Evolutionary conservation across 2,888 invertebrate genomes (phyloP).

Genomic region (Megastigmus dorsalis): DNA sequence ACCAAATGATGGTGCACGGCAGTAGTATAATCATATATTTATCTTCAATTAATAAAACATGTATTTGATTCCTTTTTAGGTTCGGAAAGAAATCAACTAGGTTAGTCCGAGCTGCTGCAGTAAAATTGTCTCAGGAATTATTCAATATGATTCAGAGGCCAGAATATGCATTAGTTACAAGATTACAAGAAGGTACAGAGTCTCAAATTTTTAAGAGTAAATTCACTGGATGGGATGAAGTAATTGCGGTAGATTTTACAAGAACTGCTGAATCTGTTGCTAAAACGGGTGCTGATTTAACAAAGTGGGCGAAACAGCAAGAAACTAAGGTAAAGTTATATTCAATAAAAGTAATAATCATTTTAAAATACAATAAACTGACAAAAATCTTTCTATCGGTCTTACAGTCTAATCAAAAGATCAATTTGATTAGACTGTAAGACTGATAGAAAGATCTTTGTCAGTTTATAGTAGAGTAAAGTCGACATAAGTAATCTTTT

Average conservation of each 20-base stretch:
- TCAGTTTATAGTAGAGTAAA: too few relatives aligned
- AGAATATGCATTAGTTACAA: slow-evolving; percentile 89
- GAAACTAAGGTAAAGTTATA: slow-evolving; percentile 82
- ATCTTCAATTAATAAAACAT: background rate
- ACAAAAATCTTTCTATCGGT: too few relatives aligned
- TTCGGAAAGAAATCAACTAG: slow-evolving; percentile 98
- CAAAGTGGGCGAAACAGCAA: slow-evolving; percentile 91
- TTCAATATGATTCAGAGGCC: slow-evolving; percentile 95
- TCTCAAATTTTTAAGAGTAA: slow-evolving; percentile 97
- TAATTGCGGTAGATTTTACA: slow-evolving; percentile 98
- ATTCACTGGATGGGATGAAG: slow-evolving; percentile 98
- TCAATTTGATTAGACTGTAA: too few relatives aligned
- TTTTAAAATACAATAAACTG: too few relatives aligned
- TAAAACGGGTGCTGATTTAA: slow-evolving; percentile 96
- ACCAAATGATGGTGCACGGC: too few relatives aligned
- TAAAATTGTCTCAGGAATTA: slow-evolving; percentile 96
- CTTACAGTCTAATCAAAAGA: too few relatives aligned
- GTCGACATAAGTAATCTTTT: too few relatives aligned
- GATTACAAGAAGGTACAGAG: slow-evolving; percentile 94
- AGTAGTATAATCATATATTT: slow-evolving; percentile 6
- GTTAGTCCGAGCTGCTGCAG: slow-evolving; percentile 94
- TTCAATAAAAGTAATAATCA: too few relatives aligned
- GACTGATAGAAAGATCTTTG: too few relatives aligned
- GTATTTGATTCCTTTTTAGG: slow-evolving; percentile 75
- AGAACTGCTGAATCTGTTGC: slow-evolving; percentile 97